phyloP scores from a whole-genome alignment of 2,113 vertebrate species.

The Sprattus sprattus region DNA sequence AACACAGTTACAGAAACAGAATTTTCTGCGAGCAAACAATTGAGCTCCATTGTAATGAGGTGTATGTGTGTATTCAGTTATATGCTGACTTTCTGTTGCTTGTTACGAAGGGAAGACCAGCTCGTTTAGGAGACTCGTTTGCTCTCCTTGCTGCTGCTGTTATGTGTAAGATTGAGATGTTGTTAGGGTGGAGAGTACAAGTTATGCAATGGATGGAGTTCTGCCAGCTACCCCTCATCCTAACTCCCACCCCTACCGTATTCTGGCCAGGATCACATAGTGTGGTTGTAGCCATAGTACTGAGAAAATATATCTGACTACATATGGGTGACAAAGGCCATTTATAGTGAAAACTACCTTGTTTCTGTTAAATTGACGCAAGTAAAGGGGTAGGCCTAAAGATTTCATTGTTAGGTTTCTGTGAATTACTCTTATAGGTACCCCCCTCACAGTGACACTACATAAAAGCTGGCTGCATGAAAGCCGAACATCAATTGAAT shows the following conservation, averaged over 20 bases:
- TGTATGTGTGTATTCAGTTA: background rate
- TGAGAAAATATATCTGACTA: constrained; percentile 33
- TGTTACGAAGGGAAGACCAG: background rate
- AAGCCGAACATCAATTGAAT: no score
- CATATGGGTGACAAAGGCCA: background rate
- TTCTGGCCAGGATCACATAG: constrained; percentile 45
- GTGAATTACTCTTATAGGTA: no score
- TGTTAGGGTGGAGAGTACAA: constrained; percentile 31
- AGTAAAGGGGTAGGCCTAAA: background rate
- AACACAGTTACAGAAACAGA: background rate
- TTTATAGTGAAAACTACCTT: background rate
- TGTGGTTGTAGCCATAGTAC: constrained; percentile 44
- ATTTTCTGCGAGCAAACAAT: background rate
- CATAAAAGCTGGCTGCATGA: background rate
- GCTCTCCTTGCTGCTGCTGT: background rate
- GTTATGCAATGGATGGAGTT: constrained; percentile 38
- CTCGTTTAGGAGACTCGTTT: background rate
- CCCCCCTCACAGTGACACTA: no score
- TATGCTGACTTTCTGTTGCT: background rate
- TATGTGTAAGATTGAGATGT: constrained; percentile 14
- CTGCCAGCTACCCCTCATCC: constrained; percentile 35
- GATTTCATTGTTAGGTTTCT: background rate
- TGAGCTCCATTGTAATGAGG: background rate
- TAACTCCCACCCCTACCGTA: constrained; percentile 31
- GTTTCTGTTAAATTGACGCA: background rate